phyloP scores from a whole-genome alignment of 2,888 invertebrate genomes.

The Microplitis manilae region DNA sequence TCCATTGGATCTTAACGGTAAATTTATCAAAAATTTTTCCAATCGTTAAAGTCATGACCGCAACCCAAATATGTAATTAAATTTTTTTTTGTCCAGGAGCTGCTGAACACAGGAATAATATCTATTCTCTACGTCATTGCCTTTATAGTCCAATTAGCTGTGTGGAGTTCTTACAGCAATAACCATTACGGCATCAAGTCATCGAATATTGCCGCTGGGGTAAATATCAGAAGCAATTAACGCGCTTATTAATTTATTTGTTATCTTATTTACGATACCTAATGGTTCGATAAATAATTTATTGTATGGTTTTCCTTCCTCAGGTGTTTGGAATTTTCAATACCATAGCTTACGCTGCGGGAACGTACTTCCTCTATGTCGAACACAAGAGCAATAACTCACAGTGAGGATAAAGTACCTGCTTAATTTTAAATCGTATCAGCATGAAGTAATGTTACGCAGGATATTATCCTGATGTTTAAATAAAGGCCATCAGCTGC shows the following conservation, averaged over 20 bases:
- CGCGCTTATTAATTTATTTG: neutral
- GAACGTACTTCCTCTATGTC: slow-evolving; percentile 82
- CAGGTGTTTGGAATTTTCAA: slow-evolving; percentile 89
- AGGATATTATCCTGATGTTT: slow-evolving; percentile 41
- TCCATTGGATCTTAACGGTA: slow-evolving; percentile 89
- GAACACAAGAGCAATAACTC: slow-evolving; percentile 78
- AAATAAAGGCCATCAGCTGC: slow-evolving; percentile 31
- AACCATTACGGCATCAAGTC: slow-evolving; percentile 55
- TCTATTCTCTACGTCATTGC: slow-evolving; percentile 84
- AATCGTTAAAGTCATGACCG: no score
- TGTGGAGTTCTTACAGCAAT: slow-evolving; percentile 72
- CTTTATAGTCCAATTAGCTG: slow-evolving; percentile 84
- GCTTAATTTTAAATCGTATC: slow-evolving; percentile 44
- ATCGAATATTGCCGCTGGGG: slow-evolving; percentile 83
- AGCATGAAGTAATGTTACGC: slow-evolving; percentile 38
- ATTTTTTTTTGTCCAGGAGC: slow-evolving; percentile 77
- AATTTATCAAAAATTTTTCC: slow-evolving; percentile 64
- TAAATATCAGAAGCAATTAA: slow-evolving; percentile 71
- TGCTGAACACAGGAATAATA: slow-evolving; percentile 82
- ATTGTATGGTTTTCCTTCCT: slow-evolving; percentile 30
- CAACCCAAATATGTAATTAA: no score
- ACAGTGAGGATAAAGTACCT: slow-evolving; percentile 57
- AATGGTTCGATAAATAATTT: neutral
- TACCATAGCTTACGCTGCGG: slow-evolving; percentile 83
- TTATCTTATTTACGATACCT: neutral